A percentile compares a stretch with the other conserved stretches of the same genome.
Evolutionary conservation across 2,113 vertebrate species (phyloP).

Genomic region (Myotis lucifugus): DNA sequence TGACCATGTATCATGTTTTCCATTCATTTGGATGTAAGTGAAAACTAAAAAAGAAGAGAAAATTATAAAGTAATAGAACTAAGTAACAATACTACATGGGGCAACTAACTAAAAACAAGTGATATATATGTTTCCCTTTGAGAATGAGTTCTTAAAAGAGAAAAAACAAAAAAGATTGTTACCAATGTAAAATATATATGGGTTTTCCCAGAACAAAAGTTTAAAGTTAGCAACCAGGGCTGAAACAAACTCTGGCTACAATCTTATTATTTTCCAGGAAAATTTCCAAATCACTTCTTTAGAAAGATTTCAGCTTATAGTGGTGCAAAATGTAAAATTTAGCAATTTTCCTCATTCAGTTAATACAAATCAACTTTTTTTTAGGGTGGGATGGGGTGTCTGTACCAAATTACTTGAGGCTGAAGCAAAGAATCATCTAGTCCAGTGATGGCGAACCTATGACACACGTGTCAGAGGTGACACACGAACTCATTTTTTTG

Average conservation of each 20-base stretch:
- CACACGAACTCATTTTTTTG: too few relatives aligned
- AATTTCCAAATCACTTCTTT: background rate
- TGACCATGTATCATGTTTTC: constrained; percentile 54
- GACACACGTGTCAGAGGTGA: too few relatives aligned
- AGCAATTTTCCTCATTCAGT: background rate
- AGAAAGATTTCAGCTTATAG: constrained; percentile 34
- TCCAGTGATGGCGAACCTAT: background rate
- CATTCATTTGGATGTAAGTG: constrained; percentile 57
- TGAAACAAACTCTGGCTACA: constrained; percentile 37
- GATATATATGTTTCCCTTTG: background rate
- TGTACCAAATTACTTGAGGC: background rate
- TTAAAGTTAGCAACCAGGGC: background rate
- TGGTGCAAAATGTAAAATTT: constrained; percentile 24
- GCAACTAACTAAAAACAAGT: constrained; percentile 52
- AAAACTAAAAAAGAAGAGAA: constrained; percentile 46
- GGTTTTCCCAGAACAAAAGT: too few relatives aligned
- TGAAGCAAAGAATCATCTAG: background rate
- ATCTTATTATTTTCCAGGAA: constrained; percentile 28
- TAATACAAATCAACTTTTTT: constrained; percentile 10
- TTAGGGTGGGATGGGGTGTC: background rate
- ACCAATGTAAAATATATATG: background rate
- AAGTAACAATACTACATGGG: background rate
- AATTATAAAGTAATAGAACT: constrained; percentile 12
- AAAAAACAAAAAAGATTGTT: background rate
- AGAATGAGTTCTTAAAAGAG: constrained; percentile 40